Base-by-base conservation (phyloP, 2,113 vertebrate species). In the Brevimyrus niger region DNA sequence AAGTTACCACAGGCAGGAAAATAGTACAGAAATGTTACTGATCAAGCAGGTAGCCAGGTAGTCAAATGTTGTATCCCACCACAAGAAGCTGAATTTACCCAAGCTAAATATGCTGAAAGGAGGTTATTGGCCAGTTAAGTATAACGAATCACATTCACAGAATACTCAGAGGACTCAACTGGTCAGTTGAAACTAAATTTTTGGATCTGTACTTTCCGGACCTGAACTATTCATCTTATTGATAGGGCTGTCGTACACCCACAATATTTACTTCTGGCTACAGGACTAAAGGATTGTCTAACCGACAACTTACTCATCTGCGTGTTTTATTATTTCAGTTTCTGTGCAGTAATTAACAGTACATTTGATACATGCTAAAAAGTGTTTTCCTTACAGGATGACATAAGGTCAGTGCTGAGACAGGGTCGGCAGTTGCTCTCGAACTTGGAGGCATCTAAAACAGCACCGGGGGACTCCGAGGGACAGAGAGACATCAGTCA, bases 341-440 rank as follows among this genome's bases (percentile, higher is more conserved):
- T 76, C 69, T 38, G 27, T 76, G 13, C 69, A 38, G 3, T 38
- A 35, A 19, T 76, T 76, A 17, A 38, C 69, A 76, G 31, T 11
- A 27, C 31, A 73, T 48, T 2, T 17, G 42, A 89, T 82, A 0
- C 21, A 17, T 47, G 42, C 80, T 83, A 23, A 88, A 27, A 46
- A 73, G 27, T 50, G n/a, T 46, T 9, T 84, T 51, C 51, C 73
- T 91, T 76, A 27, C 93, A 99, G 98, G 97, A 97, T 48, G 95
- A 99, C 27, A 97, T 99, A 69, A 96, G 95, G 4, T 93, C 95
- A 2, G 97, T 99, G 88, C 96, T 97, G 76, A 97, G 97, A 92
- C 97, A 99, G 91, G 98, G 98, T 6, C 96, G 96, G 4, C 91
- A 98, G 91, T 96, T 99, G 84, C 92, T 98, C 92, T 95, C 95